Evolutionary conservation across 2,797 vertebrate species (phyloP).

Genomic region (Orientallactaga sibirica): DNA sequence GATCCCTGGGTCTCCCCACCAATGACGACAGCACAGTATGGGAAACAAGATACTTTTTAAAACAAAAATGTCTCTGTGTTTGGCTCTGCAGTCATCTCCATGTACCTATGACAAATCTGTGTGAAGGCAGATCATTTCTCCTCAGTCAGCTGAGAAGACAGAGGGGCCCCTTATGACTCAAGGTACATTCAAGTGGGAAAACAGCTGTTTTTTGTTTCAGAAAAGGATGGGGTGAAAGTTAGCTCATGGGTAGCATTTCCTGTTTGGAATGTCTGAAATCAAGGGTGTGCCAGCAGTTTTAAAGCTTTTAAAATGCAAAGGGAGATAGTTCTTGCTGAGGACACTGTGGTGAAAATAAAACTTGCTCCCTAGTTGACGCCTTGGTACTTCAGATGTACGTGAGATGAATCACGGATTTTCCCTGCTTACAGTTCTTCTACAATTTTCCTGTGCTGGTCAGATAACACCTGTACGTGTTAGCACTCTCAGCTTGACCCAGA

Average conservation of each 20-base stretch:
- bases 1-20: neutral
- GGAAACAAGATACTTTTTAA: slow-evolving; percentile 2
- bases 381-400: neutral
- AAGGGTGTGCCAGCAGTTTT: slow-evolving; percentile 36
- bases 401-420: neutral
- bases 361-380: neutral
- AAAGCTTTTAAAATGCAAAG: slow-evolving; percentile 48
- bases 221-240: slow-evolving; percentile 47
- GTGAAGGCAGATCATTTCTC: neutral
- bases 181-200: neutral
- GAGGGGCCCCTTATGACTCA: neutral
- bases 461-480: neutral
- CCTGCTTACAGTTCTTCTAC: neutral
- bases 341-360: slow-evolving; percentile 9
- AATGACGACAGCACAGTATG: neutral
- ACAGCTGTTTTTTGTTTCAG: slow-evolving; percentile 67
- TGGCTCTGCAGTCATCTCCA: neutral
- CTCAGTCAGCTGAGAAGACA: slow-evolving; percentile 40
- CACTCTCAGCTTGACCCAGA: neutral
- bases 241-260: slow-evolving; percentile 62
- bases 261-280: slow-evolving; percentile 61
- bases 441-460: neutral
- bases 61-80: slow-evolving; percentile 1
- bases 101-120: neutral
- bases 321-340: slow-evolving; percentile 2